Base-by-base conservation (phyloP, 1,140 invertebrate species). In the Hyposmocoma kahamanoa region DNA sequence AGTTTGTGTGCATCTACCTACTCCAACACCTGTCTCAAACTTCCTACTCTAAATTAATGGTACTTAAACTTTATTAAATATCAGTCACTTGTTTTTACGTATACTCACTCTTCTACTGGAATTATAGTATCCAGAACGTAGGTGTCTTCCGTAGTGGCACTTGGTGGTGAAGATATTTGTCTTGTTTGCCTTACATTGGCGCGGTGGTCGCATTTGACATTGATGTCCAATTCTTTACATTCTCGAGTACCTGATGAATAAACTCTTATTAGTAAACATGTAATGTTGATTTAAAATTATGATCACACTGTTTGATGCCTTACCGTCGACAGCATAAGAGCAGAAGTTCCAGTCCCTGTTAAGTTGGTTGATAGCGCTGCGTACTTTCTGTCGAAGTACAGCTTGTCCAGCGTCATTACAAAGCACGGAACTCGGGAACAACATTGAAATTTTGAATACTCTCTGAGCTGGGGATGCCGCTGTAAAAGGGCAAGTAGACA, bases 261-360 rank as follows among this genome's bases (percentile, higher is more conserved):
- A n/a, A n/a, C n/a, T n/a, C n/a, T n/a, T n/a, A n/a, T n/a, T n/a
- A n/a, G n/a, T n/a, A n/a, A n/a, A n/a, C n/a, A n/a, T n/a, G n/a
- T n/a, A n/a, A n/a, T n/a, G n/a, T n/a, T n/a, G n/a, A n/a, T n/a
- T n/a, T n/a, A n/a, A n/a, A n/a, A n/a, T n/a, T n/a, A n/a, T n/a
- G n/a, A n/a, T n/a, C n/a, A n/a, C n/a, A n/a, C n/a, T n/a, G n/a
- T n/a, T n/a, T n/a, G 43, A 56, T 57, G 42, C 28, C 22, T 76
- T 88, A 90, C 92, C 92, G 87, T 95, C 92, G n/a, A 92, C 89
- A 58, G 92, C 93, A 63, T 95, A 95, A 0, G 95, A 95, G 72
- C 95, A 97, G 91, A 97, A 95, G 85, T 95, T 96, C 96, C 96
- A 97, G 57, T 96, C 94, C 61, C 95, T 90, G 67, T 98, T 97